Percentiles rank a stretch among this genome's conserved stretches.
Evolutionary conservation across 1,140 invertebrate species (phyloP).

Genomic region (Pinna nobilis): DNA sequence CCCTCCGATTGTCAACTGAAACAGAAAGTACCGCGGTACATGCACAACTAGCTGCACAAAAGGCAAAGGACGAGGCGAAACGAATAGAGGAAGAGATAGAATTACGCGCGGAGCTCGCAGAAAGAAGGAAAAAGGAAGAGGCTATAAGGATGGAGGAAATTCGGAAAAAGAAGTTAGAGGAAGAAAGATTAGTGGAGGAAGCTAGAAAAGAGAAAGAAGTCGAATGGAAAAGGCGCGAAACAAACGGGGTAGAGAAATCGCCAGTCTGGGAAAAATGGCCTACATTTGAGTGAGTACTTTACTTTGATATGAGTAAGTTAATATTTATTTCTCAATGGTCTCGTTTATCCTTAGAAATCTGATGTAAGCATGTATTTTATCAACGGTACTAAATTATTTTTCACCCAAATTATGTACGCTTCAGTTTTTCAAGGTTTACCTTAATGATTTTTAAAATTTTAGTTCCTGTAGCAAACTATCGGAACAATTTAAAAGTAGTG

Average conservation of each 20-base stretch:
- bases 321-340: too few species aligned
- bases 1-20: slow-evolving; percentile 59
- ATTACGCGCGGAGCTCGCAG: slow-evolving; percentile 49
- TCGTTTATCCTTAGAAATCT: too few species aligned
- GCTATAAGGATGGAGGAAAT: slow-evolving; percentile 50
- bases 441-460: too few species aligned
- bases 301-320: neutral
- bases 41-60: slow-evolving; percentile 57
- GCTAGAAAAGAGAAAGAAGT: slow-evolving; percentile 49
- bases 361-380: too few species aligned
- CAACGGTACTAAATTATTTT: too few species aligned
- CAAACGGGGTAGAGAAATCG: slow-evolving; percentile 34
- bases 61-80: slow-evolving; percentile 59
- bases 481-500: too few species aligned
- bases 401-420: too few species aligned
- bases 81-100: slow-evolving; percentile 55
- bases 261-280: slow-evolving; percentile 59
- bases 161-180: slow-evolving; percentile 38
- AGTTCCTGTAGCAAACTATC: too few species aligned
- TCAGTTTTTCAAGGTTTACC: too few species aligned
- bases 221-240: slow-evolving; percentile 55
- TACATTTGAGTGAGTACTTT: slow-evolving; percentile 48
- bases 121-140: slow-evolving; percentile 51
- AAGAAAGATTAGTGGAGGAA: slow-evolving; percentile 48
- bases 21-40: slow-evolving; percentile 57